phyloP scores from a whole-genome alignment of 2,888 invertebrate species.

The Dendrolimus houi region DNA sequence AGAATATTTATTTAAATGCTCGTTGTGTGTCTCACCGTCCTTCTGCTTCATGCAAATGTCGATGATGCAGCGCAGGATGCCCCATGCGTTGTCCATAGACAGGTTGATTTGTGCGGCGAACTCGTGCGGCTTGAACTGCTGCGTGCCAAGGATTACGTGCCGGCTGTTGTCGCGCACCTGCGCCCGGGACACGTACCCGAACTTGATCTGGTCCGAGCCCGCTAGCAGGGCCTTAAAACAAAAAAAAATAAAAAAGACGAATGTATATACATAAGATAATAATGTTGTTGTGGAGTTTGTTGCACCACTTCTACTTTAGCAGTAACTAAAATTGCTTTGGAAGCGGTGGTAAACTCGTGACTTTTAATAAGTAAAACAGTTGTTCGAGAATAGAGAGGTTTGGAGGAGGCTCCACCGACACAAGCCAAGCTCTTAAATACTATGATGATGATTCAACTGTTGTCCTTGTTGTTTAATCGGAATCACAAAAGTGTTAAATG shows the following conservation, averaged over 20 bases:
- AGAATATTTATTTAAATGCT: neutral
- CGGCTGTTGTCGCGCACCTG: slow-evolving; percentile 96
- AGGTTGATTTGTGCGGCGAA: slow-evolving; percentile 99
- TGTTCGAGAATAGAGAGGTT: no score
- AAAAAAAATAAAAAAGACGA: neutral
- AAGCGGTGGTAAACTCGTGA: no score
- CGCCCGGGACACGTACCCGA: slow-evolving; percentile 98
- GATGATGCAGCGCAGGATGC: slow-evolving; percentile 96
- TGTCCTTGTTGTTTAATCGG: no score
- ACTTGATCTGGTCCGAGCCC: slow-evolving; percentile 97
- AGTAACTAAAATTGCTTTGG: no score
- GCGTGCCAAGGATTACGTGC: slow-evolving; percentile 97
- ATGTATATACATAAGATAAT: no score
- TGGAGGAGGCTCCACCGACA: no score
- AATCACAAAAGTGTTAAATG: no score
- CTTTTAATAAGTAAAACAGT: no score
- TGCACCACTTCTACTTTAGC: no score
- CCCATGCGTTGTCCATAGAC: slow-evolving; percentile 99
- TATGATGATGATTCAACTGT: no score
- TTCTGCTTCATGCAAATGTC: slow-evolving; percentile 98
- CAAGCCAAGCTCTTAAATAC: no score
- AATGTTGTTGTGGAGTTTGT: no score
- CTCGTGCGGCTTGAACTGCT: slow-evolving; percentile 98
- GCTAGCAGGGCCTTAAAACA: slow-evolving; percentile 86
- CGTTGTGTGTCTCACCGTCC: slow-evolving; percentile 79